phyloP scores from a whole-genome alignment of 1,140 invertebrate genomes.

The Orius insidiosus region DNA sequence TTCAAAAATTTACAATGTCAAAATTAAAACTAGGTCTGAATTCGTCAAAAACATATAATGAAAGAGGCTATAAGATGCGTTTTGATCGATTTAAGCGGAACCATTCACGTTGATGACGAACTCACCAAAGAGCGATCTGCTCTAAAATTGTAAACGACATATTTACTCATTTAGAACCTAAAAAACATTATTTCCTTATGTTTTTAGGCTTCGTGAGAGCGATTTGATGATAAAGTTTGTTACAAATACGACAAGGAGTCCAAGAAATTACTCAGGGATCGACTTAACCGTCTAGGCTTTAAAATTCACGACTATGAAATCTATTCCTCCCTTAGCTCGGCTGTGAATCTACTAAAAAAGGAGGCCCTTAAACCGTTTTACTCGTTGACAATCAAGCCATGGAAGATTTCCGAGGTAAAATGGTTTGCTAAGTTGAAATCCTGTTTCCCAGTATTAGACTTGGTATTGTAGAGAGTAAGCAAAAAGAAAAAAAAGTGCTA shows the following conservation, averaged over 20 bases:
- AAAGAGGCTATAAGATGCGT: no score
- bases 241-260: conserved; percentile 74
- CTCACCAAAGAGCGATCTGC: conserved; percentile 45
- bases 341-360: conserved; percentile 37
- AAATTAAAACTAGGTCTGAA: no score
- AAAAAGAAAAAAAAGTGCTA: no score
- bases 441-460: no score
- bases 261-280: conserved; percentile 37
- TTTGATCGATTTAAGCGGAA: conserved; percentile 61
- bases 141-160: conserved; percentile 36
- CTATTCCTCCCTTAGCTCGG: conserved; percentile 61
- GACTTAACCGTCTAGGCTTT: conserved; percentile 51
- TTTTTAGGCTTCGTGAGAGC: conserved; percentile 38
- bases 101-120: conserved; percentile 52
- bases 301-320: conserved; percentile 45
- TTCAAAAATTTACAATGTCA: no score
- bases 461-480: no score
- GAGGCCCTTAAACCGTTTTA: conserved; percentile 48
- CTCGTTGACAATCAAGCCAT: conserved; percentile 52
- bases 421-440: no score
- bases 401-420: conserved; percentile 59
- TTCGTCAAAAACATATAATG: no score
- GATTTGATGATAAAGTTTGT: conserved; percentile 51
- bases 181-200: conserved; percentile 3
- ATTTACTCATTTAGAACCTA: background rate